These are phyloP conservation scores for Cuculus canorus DNA, from an alignment of 2,797 vertebrate species.

Conservation along the genomic window DNA sequence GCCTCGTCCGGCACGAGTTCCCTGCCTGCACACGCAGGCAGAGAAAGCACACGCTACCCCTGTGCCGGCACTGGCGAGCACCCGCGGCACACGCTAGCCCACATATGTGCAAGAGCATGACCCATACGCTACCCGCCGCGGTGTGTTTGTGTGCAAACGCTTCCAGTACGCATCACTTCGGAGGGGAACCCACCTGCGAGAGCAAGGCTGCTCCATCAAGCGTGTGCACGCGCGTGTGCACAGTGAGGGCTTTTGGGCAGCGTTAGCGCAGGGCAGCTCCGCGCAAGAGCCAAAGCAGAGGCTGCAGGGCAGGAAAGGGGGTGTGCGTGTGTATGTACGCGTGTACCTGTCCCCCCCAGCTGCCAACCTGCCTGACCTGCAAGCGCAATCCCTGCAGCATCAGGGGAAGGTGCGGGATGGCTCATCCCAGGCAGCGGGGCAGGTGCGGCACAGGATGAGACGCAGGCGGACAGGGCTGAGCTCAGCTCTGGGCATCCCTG, in stretches of 20 bases:
- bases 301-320: neutral
- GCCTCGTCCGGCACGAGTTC: fast-evolving
- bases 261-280: neutral
- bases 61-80: fast-evolving
- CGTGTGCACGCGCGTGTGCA: fast-evolving
- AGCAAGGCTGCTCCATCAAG: neutral
- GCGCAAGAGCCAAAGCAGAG: neutral
- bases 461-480: neutral
- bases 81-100: no score
- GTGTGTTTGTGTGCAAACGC: neutral
- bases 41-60: neutral
- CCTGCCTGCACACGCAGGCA: fast-evolving
- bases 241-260: neutral
- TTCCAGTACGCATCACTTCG: fast-evolving
- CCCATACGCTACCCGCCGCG: neutral
- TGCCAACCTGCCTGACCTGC: neutral
- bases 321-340: neutral
- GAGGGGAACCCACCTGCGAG: neutral
- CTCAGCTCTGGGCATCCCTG: neutral
- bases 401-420: neutral
- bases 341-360: neutral
- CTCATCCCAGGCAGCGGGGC: neutral
- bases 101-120: neutral
- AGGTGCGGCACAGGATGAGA: neutral
- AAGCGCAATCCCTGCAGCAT: neutral